These are phyloP conservation scores for Stichodactyla helianthus DNA, from an alignment of 64 coral and sea anemone species.

Conservation along the genomic window DNA sequence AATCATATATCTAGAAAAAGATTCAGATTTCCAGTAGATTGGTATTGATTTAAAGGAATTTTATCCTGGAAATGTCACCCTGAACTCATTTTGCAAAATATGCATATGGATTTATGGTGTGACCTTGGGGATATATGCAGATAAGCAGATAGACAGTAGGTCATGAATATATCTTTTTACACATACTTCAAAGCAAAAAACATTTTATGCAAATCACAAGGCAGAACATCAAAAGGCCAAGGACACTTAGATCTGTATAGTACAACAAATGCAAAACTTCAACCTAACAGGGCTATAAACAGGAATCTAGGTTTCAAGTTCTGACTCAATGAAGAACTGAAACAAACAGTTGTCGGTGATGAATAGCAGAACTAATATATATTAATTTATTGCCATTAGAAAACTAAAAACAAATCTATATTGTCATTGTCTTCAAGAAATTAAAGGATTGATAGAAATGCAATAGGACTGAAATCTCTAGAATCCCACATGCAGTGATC, in stretches of 20 bases:
- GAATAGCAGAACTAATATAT: neutral
- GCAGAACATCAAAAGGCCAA: slow-evolving; percentile 2
- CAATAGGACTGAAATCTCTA: neutral
- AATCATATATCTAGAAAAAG: no score
- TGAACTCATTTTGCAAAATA: neutral
- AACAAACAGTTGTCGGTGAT: neutral
- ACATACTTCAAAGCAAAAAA: neutral
- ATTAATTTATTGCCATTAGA: neutral
- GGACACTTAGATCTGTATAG: neutral
- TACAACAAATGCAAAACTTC: neutral
- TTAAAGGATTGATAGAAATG: neutral
- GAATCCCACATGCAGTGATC: neutral
- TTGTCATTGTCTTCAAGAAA: neutral
- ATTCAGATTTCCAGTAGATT: no score
- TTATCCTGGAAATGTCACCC: neutral
- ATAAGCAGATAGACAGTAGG: neutral
- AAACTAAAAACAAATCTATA: neutral
- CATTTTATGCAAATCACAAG: neutral
- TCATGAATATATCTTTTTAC: neutral
- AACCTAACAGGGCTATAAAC: no score
- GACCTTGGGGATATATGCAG: neutral
- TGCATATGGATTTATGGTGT: neutral
- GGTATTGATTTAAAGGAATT: no score
- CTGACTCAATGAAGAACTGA: neutral
- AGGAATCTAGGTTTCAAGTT: neutral